Evolutionary conservation across 1,140 invertebrate species (phyloP), one percentile per base, ranked within the genome.

Genomic region (Halictus rubicundus): DNA sequence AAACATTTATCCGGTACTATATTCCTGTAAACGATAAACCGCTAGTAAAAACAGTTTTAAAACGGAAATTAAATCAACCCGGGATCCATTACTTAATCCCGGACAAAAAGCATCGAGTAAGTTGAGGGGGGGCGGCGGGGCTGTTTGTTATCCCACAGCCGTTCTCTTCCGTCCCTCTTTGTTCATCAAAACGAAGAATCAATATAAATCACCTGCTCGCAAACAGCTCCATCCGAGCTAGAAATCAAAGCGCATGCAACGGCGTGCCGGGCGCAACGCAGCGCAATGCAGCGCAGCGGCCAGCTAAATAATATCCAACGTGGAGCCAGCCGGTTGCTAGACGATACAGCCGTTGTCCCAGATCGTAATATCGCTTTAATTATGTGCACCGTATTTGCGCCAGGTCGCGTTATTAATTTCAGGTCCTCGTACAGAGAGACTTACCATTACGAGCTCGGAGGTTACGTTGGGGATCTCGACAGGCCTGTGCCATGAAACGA

Each of bases 361-460:
- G 82, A 86, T 90, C 86, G 87, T 90, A 91, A 91, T 91, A 90
- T 87, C 83, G 81, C 82, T 89, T 90, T 89, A 88, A 91, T 91
- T 90, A 90, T 89, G 84, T 87, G 71, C 68, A 66, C 88, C 87
- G 83, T 89, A 91, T 90, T 89, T 90, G 88, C 87, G 84, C 82
- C 82, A 78, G 84, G 84, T 80, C 83, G 85, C 87, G 88, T 89
- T 91, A 91, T 91, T 91, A 91, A 91, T 90, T 91, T 90, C 87
- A 63, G 68, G 83, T 87, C 80, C 88, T 87, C 84, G 77, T 72
- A 83, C 68, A 75, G 75, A 85, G 86, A 90, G 86, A 88, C 88
- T 90, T 91, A 88, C 78, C 78, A 74, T 88, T 84, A 86, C 86
- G 88, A 81, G 73, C 87, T 80, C 82, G 73, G 83, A 76, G 84